These are phyloP conservation scores for Neoitamus cyanurus DNA, from an alignment of 2,888 invertebrate genomes.

Conservation along the genomic window DNA sequence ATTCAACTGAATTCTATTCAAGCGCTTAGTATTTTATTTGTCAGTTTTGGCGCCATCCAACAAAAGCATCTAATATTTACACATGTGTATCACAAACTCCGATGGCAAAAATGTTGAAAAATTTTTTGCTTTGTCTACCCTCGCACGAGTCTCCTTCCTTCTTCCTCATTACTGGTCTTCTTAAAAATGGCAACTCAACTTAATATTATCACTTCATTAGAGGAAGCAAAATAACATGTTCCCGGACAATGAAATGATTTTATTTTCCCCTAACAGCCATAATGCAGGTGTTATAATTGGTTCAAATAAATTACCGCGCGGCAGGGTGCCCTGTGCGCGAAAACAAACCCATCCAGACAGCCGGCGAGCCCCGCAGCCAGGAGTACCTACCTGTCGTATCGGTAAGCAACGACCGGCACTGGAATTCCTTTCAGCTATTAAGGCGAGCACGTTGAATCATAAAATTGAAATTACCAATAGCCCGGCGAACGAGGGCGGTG, in stretches of 20 bases:
- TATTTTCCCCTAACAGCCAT: constrained; percentile 9
- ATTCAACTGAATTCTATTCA: too few relatives aligned
- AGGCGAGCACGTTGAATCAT: constrained; percentile 49
- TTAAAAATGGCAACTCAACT: not conserved
- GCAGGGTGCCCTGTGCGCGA: not conserved
- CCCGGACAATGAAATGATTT: constrained; percentile 8
- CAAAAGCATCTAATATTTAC: too few relatives aligned
- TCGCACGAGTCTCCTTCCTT: too few relatives aligned
- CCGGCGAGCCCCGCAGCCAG: not conserved
- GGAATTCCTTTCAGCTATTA: constrained; percentile 49
- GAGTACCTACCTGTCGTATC: constrained; percentile 11
- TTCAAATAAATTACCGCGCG: constrained; percentile 30
- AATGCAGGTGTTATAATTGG: constrained; percentile 32
- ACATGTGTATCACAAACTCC: too few relatives aligned
- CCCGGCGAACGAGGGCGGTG: constrained; percentile 41
- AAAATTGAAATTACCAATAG: constrained; percentile 51
- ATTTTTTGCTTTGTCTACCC: too few relatives aligned
- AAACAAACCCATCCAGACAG: not conserved
- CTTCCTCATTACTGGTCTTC: too few relatives aligned
- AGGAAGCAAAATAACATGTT: not conserved
- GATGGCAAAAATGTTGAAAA: too few relatives aligned
- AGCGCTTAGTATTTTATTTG: too few relatives aligned
- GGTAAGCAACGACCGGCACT: not conserved
- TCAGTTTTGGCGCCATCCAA: too few relatives aligned
- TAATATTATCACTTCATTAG: constrained; percentile 14